Evolutionary conservation across 2,797 vertebrate species (phyloP).

Genomic region (Zalophus californianus): DNA sequence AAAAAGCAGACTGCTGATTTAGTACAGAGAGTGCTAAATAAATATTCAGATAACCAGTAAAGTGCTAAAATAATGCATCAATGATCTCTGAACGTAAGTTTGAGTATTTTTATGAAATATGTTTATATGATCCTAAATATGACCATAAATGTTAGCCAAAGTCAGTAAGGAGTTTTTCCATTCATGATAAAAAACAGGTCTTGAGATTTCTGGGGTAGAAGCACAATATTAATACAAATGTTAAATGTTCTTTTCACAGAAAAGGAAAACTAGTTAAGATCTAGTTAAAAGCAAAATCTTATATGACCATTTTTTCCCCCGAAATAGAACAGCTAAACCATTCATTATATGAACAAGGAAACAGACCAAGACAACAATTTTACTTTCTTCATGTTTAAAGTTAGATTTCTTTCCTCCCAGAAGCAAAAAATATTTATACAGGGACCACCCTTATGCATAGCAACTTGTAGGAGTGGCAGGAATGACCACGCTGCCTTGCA

Average conservation of each 20-base stretch:
- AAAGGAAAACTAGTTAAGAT: constrained; percentile 25
- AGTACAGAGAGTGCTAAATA: neutral
- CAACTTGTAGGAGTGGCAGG: constrained; percentile 77
- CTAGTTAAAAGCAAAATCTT: constrained; percentile 38
- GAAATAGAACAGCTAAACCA: constrained; percentile 8
- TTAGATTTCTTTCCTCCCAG: constrained; percentile 66
- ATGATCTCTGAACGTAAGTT: neutral
- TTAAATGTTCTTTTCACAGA: constrained; percentile 52
- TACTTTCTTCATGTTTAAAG: constrained; percentile 64
- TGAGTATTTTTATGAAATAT: constrained; percentile 29
- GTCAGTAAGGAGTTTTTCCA: neutral
- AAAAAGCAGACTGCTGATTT: neutral
- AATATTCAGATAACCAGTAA: constrained; percentile 11
- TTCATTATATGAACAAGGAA: neutral
- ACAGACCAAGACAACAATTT: constrained; percentile 50
- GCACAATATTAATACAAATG: neutral
- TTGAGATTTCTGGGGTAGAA: neutral
- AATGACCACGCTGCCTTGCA: constrained; percentile 74
- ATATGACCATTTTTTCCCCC: neutral
- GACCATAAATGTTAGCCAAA: neutral
- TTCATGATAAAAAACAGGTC: constrained; percentile 36
- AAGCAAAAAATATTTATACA: constrained; percentile 85
- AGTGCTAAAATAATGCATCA: neutral
- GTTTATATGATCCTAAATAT: constrained; percentile 41
- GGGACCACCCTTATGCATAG: constrained; percentile 81